Conservation (phyloP, 2,113 vertebrate species). For the Corydoras maculifer region DNA sequence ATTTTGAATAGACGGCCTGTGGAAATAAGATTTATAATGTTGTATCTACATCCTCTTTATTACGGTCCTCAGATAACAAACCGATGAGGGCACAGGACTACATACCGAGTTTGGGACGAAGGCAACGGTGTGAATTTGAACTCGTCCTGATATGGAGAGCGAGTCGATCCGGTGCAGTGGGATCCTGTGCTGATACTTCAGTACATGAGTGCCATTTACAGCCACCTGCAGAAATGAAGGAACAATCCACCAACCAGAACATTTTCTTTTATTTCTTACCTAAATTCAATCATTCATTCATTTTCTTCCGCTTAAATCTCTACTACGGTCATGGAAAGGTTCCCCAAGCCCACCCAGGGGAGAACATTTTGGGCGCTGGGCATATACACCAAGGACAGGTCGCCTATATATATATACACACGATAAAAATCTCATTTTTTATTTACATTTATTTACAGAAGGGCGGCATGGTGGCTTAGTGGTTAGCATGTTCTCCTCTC, state of each 20-base stretch:
- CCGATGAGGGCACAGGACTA: neutral
- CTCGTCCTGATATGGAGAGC: slow-evolving; percentile 80
- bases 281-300: neutral
- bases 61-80: no score
- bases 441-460: no score
- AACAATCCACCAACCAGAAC: neutral
- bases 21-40: slow-evolving; percentile 15
- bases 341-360: no score
- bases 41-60: neutral
- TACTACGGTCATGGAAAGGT: no score
- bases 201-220: slow-evolving; percentile 78
- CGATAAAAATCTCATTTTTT: no score
- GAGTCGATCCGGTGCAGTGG: slow-evolving; percentile 75
- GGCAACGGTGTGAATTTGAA: slow-evolving; percentile 72
- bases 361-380: no score
- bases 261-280: neutral
- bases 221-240: slow-evolving; percentile 70
- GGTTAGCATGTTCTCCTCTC: no score
- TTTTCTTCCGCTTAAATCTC: no score
- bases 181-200: slow-evolving; percentile 84
- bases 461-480: no score
- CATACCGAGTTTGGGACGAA: slow-evolving; percentile 78
- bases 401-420: no score
- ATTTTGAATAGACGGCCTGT: slow-evolving; percentile 68
- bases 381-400: no score